Conservation (phyloP, 1,140 invertebrate species). For the Drosophila truncata region DNA sequence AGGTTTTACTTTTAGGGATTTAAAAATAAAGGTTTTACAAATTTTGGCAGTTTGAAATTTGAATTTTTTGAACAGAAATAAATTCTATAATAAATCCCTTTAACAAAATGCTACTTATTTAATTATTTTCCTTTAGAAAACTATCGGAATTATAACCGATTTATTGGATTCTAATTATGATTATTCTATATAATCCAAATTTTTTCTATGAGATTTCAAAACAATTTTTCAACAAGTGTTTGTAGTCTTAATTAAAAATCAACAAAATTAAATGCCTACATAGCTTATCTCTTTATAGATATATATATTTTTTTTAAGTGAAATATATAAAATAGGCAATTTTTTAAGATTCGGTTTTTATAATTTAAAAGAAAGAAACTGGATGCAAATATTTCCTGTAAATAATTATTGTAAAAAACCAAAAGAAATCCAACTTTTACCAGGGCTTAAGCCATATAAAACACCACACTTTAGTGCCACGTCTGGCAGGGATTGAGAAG, state of each 20-base stretch:
- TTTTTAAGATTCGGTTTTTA: too few relatives aligned
- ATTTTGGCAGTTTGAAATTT: neutral
- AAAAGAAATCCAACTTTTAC: too few relatives aligned
- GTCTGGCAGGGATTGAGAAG: neutral
- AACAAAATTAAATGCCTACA: neutral
- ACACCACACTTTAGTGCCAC: neutral
- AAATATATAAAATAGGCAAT: too few relatives aligned
- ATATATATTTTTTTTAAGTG: neutral
- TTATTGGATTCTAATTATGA: neutral
- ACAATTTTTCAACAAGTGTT: neutral
- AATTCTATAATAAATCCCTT: neutral
- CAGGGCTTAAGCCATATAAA: neutral
- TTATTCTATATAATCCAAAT: neutral
- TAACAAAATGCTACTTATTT: neutral
- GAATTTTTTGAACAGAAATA: neutral
- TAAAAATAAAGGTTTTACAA: too few relatives aligned
- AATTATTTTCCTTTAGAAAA: neutral
- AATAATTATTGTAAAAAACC: neutral
- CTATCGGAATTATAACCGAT: neutral
- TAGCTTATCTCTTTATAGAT: neutral
- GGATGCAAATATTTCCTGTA: neutral
- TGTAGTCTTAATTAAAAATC: neutral
- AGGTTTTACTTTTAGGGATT: neutral
- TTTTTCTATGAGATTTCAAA: neutral
- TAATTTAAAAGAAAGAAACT: neutral